A percentile compares a stretch with the other conserved stretches of the same genome.
Evolutionary conservation across 2,888 invertebrate genomes (phyloP).

Genomic region (Lacanobia wlatinum): DNA sequence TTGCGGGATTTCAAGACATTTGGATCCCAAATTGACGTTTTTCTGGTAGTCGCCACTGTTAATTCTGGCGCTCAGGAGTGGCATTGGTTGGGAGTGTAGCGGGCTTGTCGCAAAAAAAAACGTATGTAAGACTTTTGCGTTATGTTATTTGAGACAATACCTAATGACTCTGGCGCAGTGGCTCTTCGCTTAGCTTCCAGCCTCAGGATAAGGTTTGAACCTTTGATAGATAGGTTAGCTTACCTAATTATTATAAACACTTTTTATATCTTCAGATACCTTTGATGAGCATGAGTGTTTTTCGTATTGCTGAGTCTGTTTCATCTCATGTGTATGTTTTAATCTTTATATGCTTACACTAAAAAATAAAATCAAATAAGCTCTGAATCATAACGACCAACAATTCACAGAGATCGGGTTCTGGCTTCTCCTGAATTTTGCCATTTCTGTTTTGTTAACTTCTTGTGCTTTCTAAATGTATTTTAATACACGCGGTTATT

Average conservation of each 20-base stretch:
- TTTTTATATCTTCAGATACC: no score
- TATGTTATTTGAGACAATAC: background rate
- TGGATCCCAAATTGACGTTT: no score
- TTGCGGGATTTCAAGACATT: no score
- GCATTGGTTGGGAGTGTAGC: no score
- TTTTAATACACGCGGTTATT: background rate
- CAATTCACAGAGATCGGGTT: background rate
- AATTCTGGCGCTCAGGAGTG: no score
- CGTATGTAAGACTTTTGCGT: no score
- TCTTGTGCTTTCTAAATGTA: background rate
- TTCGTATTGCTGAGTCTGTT: conserved; percentile 21
- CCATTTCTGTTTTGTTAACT: background rate
- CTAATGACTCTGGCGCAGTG: background rate
- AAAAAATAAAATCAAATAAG: conserved; percentile 14
- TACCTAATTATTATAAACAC: no score
- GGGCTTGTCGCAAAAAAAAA: no score
- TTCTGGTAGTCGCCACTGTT: no score
- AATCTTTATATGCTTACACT: background rate
- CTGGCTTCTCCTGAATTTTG: background rate
- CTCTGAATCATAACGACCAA: conserved; percentile 14
- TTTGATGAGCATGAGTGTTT: background rate
- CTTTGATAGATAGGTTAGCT: background rate
- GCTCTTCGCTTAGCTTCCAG: background rate
- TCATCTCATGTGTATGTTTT: conserved; percentile 2
- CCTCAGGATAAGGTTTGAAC: background rate